These are phyloP conservation scores for Thereva nobilitata DNA, from an alignment of 2,888 invertebrate genomes.

Conservation along the genomic window DNA sequence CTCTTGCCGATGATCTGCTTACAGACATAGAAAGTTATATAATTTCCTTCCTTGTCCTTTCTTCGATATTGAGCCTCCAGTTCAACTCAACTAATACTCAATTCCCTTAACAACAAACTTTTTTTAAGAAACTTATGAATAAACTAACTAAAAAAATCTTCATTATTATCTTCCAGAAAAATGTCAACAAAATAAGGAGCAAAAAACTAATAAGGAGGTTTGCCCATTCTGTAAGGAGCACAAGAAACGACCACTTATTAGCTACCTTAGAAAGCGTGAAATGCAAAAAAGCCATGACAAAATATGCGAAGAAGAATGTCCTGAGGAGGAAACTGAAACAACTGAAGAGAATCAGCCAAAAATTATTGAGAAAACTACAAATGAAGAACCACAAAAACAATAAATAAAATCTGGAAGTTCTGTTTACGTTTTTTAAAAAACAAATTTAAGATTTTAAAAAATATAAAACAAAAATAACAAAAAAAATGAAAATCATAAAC, in stretches of 20 bases:
- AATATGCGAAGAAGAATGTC: constrained; percentile 60
- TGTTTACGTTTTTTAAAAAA: not conserved
- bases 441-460: no score
- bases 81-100: no score
- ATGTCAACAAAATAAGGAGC: constrained; percentile 53
- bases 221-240: constrained; percentile 63
- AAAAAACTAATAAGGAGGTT: constrained; percentile 54
- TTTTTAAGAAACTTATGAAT: not conserved
- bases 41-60: no score
- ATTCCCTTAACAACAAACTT: no score
- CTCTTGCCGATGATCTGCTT: no score
- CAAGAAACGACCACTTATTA: constrained; percentile 60
- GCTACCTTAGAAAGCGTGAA: constrained; percentile 61
- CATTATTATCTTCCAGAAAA: constrained; percentile 48
- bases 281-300: constrained; percentile 60
- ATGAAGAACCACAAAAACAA: constrained; percentile 8
- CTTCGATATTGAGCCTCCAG: no score
- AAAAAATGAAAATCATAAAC: not conserved
- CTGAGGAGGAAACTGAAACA: constrained; percentile 47
- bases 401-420: not conserved
- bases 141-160: not conserved
- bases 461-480: not conserved
- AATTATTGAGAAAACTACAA: constrained; percentile 31
- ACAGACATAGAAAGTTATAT: no score
- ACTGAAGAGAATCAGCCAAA: constrained; percentile 44